Percentiles rank a stretch among this genome's conserved stretches.
Evolutionary conservation across 2,113 vertebrate genomes (phyloP).

Genomic region (Rhea pennata): DNA sequence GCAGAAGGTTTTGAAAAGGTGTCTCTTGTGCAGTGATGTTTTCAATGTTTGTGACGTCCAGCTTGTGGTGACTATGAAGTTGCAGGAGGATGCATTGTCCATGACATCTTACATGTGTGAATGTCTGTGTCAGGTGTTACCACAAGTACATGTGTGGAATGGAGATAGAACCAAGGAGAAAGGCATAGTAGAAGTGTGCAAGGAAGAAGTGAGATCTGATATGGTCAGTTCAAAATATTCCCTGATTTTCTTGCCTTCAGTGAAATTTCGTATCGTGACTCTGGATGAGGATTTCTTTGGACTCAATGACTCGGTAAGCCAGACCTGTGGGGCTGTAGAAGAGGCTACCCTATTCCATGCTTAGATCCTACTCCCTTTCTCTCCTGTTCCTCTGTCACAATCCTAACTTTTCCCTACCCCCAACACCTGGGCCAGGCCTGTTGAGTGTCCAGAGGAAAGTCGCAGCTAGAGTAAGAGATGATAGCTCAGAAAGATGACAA

Average conservation of each 20-base stretch:
- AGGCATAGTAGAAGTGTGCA: neutral
- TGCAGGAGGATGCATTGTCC: neutral
- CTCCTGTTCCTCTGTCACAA: neutral
- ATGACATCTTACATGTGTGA: neutral
- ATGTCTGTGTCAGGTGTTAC: rapidly evolving
- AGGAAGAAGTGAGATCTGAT: neutral
- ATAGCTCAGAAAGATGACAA: neutral
- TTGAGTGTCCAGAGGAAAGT: neutral
- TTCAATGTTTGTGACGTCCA: neutral
- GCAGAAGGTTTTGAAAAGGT: neutral
- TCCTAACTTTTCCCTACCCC: neutral
- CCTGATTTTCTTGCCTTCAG: slow-evolving; percentile 23
- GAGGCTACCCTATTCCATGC: neutral
- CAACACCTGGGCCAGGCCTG: neutral
- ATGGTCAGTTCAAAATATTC: neutral
- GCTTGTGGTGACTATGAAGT: neutral
- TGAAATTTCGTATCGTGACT: slow-evolving; percentile 63
- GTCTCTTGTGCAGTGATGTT: neutral
- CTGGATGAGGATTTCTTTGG: slow-evolving; percentile 53
- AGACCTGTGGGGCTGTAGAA: neutral
- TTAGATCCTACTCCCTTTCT: neutral
- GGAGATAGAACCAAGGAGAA: neutral
- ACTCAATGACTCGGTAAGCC: slow-evolving; percentile 31
- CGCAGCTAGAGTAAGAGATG: neutral
- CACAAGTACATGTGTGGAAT: neutral